Evolutionary conservation across 2,113 vertebrate species (phyloP).

Genomic region (Scolopax mira): DNA sequence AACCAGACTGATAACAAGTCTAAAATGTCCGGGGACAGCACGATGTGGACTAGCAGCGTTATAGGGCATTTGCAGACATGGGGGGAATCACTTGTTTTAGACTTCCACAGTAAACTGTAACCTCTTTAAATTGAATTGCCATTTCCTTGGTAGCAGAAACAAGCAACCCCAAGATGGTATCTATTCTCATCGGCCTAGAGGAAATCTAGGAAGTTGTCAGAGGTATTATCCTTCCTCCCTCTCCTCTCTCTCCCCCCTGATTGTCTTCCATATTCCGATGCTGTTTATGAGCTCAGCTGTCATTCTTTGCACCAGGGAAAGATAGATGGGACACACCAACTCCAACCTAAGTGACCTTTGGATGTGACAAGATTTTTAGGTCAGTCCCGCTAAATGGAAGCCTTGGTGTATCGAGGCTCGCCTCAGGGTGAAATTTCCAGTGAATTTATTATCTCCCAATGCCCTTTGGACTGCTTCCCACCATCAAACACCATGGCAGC

Average conservation of each 20-base stretch:
- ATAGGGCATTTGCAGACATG: not conserved
- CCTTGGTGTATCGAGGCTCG: constrained; percentile 74
- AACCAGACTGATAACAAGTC: not conserved
- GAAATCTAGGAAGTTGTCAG: constrained; percentile 9
- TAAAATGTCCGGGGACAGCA: not conserved
- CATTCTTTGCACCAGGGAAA: constrained; percentile 72
- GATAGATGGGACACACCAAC: constrained; percentile 79
- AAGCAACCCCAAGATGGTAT: not conserved
- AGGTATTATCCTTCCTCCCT: not conserved
- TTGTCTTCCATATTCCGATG: constrained; percentile 66
- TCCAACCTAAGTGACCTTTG: constrained; percentile 82
- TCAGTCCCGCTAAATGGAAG: constrained; percentile 79
- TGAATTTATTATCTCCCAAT: constrained; percentile 86
- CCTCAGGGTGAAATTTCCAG: constrained; percentile 82
- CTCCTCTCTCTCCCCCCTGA: not conserved
- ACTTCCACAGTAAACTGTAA: not conserved
- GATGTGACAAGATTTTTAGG: constrained; percentile 86
- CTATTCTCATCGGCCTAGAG: not conserved
- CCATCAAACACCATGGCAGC: constrained; percentile 84
- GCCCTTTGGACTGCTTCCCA: constrained; percentile 82
- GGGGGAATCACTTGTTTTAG: not conserved
- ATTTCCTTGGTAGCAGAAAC: not conserved
- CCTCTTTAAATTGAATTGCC: not conserved
- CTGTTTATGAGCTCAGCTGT: constrained; percentile 76
- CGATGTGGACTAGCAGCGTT: not conserved